Evolutionary conservation across 2,113 vertebrate species (phyloP), one percentile per base, ranked within the genome.

Genomic region (Nyctibius bracteatus): DNA sequence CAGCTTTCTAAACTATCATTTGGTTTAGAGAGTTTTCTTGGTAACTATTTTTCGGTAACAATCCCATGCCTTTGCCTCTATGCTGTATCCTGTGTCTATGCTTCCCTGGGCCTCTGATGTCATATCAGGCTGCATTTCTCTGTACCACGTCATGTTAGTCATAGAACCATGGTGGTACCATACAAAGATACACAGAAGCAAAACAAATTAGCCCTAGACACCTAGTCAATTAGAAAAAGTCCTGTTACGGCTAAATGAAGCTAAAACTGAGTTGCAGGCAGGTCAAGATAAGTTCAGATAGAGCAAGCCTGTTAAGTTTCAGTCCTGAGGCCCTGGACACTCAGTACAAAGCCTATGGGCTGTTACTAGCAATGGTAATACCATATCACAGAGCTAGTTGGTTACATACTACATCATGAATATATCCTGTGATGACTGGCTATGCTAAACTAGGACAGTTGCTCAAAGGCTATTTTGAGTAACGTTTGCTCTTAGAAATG

Each of bases 21-120:
- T n/a, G n/a, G n/a, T n/a, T n/a, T n/a, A n/a, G n/a, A n/a, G n/a
- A n/a, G n/a, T n/a, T n/a, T n/a, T n/a, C n/a, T n/a, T n/a, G n/a
- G n/a, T n/a, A n/a, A n/a, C n/a, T n/a, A n/a, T n/a, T n/a, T n/a
- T n/a, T n/a, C n/a, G n/a, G n/a, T n/a, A n/a, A n/a, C n/a, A n/a
- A n/a, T n/a, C 4, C 39, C 3, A 4, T 35, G 8, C 14, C 31
- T 58, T 12, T 30, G n/a, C 23, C 77, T 52, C 24, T 70, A 5
- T 15, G 19, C 6, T 25, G 21, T 15, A 31, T n/a, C 21, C n/a
- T 1, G 2, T 39, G 16, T 12, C 17, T 44, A 14, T 0, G 4
- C 15, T 68, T 70, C 44, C 25, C 12, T 9, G 52, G 46, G 28
- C 41, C 27, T 73, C 39, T 51, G 27, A 33, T 72, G 14, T 43